These are phyloP conservation scores for Drosophila diplacantha DNA, from an alignment of 2,888 invertebrate species.

Conservation along the genomic window DNA sequence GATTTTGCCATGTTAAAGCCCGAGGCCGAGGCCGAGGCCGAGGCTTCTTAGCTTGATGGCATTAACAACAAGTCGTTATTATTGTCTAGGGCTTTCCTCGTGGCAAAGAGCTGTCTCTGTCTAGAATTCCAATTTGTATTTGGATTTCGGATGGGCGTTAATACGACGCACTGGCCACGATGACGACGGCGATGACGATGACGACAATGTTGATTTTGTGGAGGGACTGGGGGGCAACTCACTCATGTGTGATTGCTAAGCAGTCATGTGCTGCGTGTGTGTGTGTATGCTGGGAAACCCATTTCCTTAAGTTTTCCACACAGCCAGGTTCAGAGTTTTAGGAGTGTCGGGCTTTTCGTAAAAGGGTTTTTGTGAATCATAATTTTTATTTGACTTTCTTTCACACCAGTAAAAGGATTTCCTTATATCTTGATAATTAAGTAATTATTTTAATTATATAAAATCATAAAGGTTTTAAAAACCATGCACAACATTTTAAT, in stretches of 20 bases:
- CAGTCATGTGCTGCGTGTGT: conserved; percentile 6
- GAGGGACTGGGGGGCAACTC: conserved; percentile 32
- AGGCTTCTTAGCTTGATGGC: conserved; percentile 51
- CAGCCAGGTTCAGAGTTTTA: conserved; percentile 5
- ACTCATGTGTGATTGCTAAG: conserved; percentile 64
- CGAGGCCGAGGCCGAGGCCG: background rate
- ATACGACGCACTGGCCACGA: conserved; percentile 35
- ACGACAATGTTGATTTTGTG: conserved; percentile 25
- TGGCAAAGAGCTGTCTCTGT: background rate
- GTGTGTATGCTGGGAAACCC: conserved; percentile 12
- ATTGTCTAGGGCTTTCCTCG: conserved; percentile 60
- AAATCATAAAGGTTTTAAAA: too few relatives aligned
- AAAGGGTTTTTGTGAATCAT: fast-evolving
- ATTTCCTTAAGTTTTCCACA: conserved; percentile 7
- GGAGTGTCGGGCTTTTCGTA: background rate
- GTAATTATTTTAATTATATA: too few relatives aligned
- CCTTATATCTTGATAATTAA: too few relatives aligned
- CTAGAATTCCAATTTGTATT: conserved; percentile 64
- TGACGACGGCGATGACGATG: background rate
- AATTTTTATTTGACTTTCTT: background rate
- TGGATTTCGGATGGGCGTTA: conserved; percentile 49
- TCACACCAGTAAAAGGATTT: too few relatives aligned
- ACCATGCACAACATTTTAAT: too few relatives aligned
- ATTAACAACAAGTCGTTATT: conserved; percentile 68
- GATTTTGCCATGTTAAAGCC: conserved; percentile 21